Evolutionary conservation across 1,140 invertebrate genomes (phyloP).

Genomic region (Holcopasites calliopsidis): DNA sequence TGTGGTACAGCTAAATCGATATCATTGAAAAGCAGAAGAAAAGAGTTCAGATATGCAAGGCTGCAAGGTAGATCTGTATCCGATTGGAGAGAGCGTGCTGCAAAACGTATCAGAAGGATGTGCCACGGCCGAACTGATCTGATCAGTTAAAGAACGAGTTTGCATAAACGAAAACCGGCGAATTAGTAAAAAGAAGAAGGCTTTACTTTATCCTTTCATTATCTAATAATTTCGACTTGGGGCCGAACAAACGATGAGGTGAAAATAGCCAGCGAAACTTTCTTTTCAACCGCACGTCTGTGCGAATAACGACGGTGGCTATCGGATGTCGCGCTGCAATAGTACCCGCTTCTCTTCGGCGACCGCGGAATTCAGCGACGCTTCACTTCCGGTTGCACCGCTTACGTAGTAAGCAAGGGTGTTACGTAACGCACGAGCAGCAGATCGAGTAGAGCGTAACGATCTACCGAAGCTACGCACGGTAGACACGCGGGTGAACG

Average conservation of each 20-base stretch:
- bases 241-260: neutral
- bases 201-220: neutral
- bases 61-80: constrained; percentile 1
- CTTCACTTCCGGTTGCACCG: constrained; percentile 49
- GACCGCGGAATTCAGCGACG: constrained; percentile 46
- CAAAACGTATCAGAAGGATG: neutral
- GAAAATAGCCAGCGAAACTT: neutral
- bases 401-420: constrained; percentile 49
- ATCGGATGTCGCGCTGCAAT: constrained; percentile 46
- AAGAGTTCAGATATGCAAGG: neutral
- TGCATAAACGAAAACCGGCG: constrained; percentile 2
- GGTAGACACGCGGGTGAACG: constrained; percentile 47
- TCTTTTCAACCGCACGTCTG: neutral
- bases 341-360: constrained; percentile 9
- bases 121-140: neutral
- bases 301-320: constrained; percentile 2
- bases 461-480: constrained; percentile 42
- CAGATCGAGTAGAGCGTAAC: constrained; percentile 37
- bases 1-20: no score
- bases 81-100: neutral
- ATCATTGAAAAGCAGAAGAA: no score
- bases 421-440: constrained; percentile 54
- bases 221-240: neutral
- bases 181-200: constrained; percentile 15
- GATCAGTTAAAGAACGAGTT: neutral